Base-by-base conservation (phyloP, 2,888 invertebrate species). In the Agonopterix subpropinquella region DNA sequence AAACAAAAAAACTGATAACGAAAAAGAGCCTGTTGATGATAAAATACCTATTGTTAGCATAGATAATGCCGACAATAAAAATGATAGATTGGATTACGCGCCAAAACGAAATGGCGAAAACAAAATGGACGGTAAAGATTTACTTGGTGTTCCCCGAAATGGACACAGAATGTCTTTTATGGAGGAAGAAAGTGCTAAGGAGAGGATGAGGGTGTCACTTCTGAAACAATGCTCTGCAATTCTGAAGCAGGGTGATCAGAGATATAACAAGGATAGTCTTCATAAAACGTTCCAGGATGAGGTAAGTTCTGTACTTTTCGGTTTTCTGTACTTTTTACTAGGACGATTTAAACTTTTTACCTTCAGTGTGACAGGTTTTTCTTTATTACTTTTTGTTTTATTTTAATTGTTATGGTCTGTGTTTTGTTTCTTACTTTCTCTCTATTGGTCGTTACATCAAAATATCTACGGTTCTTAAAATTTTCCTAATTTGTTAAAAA, bases 161-260 rank as follows among this genome's bases (percentile, higher is more conserved):
- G 77, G 78, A 1, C 82, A 77, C 15, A 63, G 84, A 41, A 91
- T 91, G 81, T 92, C 92, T 35, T 90, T 91, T 50, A 93, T 93
- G 92, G 93, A 93, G 64, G 92, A 92, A 62, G 93, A 93, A 67
- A 91, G 91, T 68, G 88, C 91, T 4, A 84, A 90, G 59, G 93
- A 93, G 64, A 89, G 90, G 47, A 77, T 91, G 50, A 87, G 92
- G 50, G 64, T 90, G 57, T 84, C 89, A 1, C 85, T 92, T n/a
- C 69, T 94, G 61, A 91, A 91, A 68, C 91, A 92, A 61, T 92
- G 92, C 58, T 89, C 91, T 2, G 92, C 92, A 52, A 91, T 93
- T 48, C 77, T 94, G 68, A 90, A 90, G 48, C 89, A 89, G 57
- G 92, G 92, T 15, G 91, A 89, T 36, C 80, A 85, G 58, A 86